Evolutionary conservation across 1,140 invertebrate species (phyloP).

Genomic region (Papilio polyxenes): DNA sequence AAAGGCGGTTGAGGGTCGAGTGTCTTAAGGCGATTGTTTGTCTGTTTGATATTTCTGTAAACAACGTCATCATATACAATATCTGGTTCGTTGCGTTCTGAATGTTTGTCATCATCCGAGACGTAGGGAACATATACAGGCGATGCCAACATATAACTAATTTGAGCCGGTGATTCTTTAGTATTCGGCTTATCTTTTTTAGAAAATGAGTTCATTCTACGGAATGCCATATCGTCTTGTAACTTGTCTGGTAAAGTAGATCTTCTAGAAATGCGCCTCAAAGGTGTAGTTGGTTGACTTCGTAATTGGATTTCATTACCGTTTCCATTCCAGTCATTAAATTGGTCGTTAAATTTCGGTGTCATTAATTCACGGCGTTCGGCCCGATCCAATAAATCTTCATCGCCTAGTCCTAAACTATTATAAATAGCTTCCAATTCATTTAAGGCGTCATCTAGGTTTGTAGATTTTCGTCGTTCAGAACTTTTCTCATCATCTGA

Average conservation of each 20-base stretch:
- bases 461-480: slow-evolving; percentile 84
- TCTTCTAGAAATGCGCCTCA: slow-evolving; percentile 64
- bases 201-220: slow-evolving; percentile 84
- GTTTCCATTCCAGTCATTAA: slow-evolving; percentile 78
- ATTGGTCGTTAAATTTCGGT: slow-evolving; percentile 72
- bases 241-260: slow-evolving; percentile 83
- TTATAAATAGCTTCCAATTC: slow-evolving; percentile 95
- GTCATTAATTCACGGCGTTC: slow-evolving; percentile 87
- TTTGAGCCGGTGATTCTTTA: slow-evolving; percentile 82
- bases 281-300: slow-evolving; percentile 73
- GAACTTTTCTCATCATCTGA: slow-evolving; percentile 77
- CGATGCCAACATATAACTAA: slow-evolving; percentile 88
- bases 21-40: slow-evolving; percentile 86
- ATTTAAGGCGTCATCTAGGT: slow-evolving; percentile 91
- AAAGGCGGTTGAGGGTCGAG: slow-evolving; percentile 92
- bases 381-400: slow-evolving; percentile 89
- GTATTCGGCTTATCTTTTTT: slow-evolving; percentile 77
- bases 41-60: slow-evolving; percentile 88
- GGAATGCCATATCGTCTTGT: slow-evolving; percentile 90
- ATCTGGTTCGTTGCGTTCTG: slow-evolving; percentile 87
- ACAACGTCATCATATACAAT: slow-evolving; percentile 91
- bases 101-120: slow-evolving; percentile 76
- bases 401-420: slow-evolving; percentile 89
- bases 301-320: slow-evolving; percentile 70
- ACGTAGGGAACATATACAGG: slow-evolving; percentile 81